A percentile compares a stretch with the other conserved stretches of the same genome.
phyloP scores from a whole-genome alignment of 2,113 vertebrate species.

The Daboia siamensis region DNA sequence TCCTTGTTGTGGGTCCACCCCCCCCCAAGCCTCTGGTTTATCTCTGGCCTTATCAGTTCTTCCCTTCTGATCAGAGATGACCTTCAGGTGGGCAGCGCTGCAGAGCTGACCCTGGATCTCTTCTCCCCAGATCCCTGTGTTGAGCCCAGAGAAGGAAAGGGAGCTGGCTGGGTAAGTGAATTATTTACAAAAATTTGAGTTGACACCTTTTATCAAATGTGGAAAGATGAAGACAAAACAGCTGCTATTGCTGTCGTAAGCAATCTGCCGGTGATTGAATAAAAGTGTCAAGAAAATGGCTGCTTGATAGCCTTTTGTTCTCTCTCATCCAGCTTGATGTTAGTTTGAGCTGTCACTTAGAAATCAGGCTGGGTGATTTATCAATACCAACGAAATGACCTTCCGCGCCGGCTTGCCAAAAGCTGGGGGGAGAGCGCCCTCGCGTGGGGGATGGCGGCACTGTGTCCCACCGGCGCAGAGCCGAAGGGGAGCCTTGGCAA shows the following conservation, averaged over 20 bases:
- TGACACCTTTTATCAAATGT: constrained; percentile 99
- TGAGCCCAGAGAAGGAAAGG: constrained; percentile 78
- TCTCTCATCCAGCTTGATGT: constrained; percentile 99
- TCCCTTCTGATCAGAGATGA: constrained; percentile 86
- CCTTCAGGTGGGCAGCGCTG: constrained; percentile 94
- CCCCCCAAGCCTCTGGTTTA: constrained; percentile 73
- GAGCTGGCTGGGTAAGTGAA: constrained; percentile 95
- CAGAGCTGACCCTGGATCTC: constrained; percentile 88
- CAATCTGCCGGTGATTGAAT: constrained; percentile 99
- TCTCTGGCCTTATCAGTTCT: constrained; percentile 88
- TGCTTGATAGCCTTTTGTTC: constrained; percentile 99
- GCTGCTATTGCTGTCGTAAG: constrained; percentile 99
- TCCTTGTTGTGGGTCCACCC: constrained; percentile 83
- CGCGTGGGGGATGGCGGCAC: constrained; percentile 57
- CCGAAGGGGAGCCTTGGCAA: not conserved
- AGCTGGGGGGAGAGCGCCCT: constrained; percentile 78
- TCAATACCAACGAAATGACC: constrained; percentile 99
- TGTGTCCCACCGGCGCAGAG: not conserved
- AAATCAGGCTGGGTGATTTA: constrained; percentile 99
- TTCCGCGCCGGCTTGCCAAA: constrained; percentile 76
- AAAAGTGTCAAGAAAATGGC: constrained; percentile 99
- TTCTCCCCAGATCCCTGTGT: constrained; percentile 93
- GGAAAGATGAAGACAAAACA: constrained; percentile 99
- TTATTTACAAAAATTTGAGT: constrained; percentile 99
- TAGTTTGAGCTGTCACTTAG: constrained; percentile 99